phyloP scores from a whole-genome alignment of 2,797 vertebrate genomes.

The Triplophysa bombifrons region DNA sequence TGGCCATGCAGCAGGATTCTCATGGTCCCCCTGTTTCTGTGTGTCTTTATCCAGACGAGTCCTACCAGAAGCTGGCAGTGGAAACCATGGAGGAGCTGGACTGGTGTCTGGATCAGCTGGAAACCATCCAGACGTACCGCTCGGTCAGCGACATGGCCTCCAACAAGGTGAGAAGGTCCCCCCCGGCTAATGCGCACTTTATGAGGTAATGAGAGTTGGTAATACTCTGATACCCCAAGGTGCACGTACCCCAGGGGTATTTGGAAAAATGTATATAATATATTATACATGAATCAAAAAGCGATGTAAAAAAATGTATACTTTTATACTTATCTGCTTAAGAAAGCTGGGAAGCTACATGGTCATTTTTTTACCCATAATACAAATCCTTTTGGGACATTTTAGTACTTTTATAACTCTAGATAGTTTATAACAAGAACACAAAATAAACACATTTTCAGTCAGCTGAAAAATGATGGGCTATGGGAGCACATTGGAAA shows the following conservation, averaged over 20 bases:
- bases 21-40: conserved; percentile 82
- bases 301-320: no score
- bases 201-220: not conserved
- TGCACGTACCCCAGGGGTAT: not conserved
- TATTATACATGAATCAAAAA: no score
- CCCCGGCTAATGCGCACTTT: not conserved
- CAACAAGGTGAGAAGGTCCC: conserved; percentile 86
- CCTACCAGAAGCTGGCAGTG: conserved; percentile 96
- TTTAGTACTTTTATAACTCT: no score
- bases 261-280: not conserved
- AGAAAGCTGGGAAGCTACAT: not conserved
- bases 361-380: no score
- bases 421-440: not conserved
- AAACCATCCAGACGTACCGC: conserved; percentile 97
- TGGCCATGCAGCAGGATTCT: conserved; percentile 72
- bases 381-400: no score
- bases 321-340: not conserved
- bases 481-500: no score
- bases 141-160: conserved; percentile 99
- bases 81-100: conserved; percentile 97
- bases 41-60: conserved; percentile 91
- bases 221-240: not conserved
- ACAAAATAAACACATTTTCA: not conserved
- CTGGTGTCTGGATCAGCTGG: conserved; percentile 98
- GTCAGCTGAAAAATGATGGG: not conserved